Base-by-base conservation (phyloP, 23 tunicate species). In the Ascidia mentula region DNA sequence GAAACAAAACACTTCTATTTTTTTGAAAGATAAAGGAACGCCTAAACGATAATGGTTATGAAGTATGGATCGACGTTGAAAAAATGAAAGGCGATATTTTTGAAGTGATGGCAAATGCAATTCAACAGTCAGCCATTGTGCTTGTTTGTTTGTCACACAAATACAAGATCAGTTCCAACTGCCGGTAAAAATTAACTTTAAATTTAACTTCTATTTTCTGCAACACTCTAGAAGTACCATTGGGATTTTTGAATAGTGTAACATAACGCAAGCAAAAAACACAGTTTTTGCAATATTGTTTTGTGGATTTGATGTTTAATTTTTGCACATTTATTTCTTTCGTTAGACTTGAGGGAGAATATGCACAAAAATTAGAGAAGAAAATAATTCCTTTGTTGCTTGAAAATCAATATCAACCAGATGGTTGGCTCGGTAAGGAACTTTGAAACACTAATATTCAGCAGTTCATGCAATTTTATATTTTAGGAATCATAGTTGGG, bases 401-500 rank as follows among this genome's bases (percentile, higher is more conserved):
- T 12, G 53, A 42, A 42, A 42, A 42, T 0, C 59, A 53, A 15
- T 42, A 9, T 15, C 12, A 42, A 42, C 53, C 53, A 12, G 15
- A 15, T 15, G 53, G 53, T 42, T 42, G 53, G 53, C 15, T 42
- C 12, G 53, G 53, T 42, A 42, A 42, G 53, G 53, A 42, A 26
- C 2, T 53, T 53, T 26, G 1, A 53, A 6, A 9, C 22, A 9
- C 12, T 6, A 9, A 20, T 6, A 31, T 3, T 78, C 32, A 78
- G 42, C 40, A 53, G 17, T 75, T 75, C 15, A 35, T 32, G 36
- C n/a, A 31, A 36, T 37, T 4, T 40, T 75, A 28, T 38, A 9
- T 73, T 74, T 8, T n/a, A 89, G 95, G 95, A 20, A 85, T 85
- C 5, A 78, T 89, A 17, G 72, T 74, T 22, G 95, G 95, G 0